Evolutionary conservation across 2,797 vertebrate species (phyloP).

Genomic region (Chaetodon trifasciatus): DNA sequence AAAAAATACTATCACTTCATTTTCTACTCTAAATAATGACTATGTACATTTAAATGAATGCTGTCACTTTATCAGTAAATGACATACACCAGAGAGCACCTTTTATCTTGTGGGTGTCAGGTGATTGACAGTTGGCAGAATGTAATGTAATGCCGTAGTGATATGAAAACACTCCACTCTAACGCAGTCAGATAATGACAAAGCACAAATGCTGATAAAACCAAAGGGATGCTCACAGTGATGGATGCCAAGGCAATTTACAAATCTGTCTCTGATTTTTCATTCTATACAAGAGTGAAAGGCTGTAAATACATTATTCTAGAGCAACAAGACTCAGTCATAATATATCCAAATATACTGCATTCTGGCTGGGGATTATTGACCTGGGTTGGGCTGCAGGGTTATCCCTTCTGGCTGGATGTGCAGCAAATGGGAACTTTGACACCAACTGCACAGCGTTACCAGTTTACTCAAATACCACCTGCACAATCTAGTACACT

Average conservation of each 20-base stretch:
- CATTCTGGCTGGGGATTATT: not conserved
- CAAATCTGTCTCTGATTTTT: conserved; percentile 18
- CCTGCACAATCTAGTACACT: not conserved
- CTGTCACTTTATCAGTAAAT: not conserved
- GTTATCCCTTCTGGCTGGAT: not conserved
- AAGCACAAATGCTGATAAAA: conserved; percentile 25
- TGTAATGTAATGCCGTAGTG: conserved; percentile 21
- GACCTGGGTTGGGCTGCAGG: not conserved
- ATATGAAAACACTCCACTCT: conserved; percentile 37
- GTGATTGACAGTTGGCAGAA: conserved; percentile 18
- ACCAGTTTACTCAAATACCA: not conserved
- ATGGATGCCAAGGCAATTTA: conserved; percentile 19
- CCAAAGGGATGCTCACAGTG: conserved; percentile 23
- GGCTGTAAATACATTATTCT: not conserved
- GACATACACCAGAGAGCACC: not conserved
- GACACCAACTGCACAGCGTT: not conserved
- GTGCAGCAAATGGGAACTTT: not conserved
- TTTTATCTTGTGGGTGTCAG: conserved; percentile 10
- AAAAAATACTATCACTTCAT: not conserved
- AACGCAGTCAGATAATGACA: conserved; percentile 24
- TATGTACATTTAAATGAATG: not conserved
- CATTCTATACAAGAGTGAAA: not conserved
- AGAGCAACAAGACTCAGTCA: not conserved
- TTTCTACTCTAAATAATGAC: not conserved
- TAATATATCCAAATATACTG: not conserved